A percentile compares a stretch with the other conserved stretches of the same genome.
These are phyloP conservation scores for Aspidapion aeneum DNA, from an alignment of 2,888 invertebrate genomes.

Conservation along the genomic window DNA sequence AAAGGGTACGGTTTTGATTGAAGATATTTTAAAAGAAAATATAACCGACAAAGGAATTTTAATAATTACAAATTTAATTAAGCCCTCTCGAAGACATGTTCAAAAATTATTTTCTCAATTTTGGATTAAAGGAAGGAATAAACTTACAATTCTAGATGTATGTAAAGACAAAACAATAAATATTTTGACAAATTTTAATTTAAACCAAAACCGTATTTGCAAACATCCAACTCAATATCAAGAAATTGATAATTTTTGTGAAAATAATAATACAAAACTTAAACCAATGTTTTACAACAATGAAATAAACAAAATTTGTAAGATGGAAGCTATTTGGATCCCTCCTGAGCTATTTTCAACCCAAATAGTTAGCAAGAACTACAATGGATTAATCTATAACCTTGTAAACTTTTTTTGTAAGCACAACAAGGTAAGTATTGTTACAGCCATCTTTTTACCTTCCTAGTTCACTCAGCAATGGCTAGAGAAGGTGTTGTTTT, in stretches of 20 bases:
- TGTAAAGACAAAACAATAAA: background rate
- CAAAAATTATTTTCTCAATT: background rate
- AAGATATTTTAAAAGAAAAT: too few species aligned
- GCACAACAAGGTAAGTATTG: background rate
- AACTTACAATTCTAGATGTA: background rate
- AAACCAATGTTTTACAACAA: background rate
- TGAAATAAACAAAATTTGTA: background rate
- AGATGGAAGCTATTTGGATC: background rate
- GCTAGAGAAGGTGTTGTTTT: too few species aligned
- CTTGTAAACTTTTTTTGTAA: background rate
- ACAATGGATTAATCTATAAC: background rate
- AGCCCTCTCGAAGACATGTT: background rate
- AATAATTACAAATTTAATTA: too few species aligned
- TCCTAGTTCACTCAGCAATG: too few species aligned
- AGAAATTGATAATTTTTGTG: background rate
- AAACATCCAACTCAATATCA: background rate
- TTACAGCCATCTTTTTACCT: too few species aligned
- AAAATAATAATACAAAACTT: background rate
- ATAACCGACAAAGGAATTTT: too few species aligned
- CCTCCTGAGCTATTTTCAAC: background rate
- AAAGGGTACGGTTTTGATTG: too few species aligned
- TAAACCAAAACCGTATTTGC: background rate
- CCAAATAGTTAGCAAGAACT: background rate
- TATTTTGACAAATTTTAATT: background rate
- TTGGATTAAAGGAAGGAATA: background rate